Percentiles rank a stretch among this genome's conserved stretches.
Conservation (phyloP, 64 coral and sea anemone genomes). For the Astreopora myriophthalma region DNA sequence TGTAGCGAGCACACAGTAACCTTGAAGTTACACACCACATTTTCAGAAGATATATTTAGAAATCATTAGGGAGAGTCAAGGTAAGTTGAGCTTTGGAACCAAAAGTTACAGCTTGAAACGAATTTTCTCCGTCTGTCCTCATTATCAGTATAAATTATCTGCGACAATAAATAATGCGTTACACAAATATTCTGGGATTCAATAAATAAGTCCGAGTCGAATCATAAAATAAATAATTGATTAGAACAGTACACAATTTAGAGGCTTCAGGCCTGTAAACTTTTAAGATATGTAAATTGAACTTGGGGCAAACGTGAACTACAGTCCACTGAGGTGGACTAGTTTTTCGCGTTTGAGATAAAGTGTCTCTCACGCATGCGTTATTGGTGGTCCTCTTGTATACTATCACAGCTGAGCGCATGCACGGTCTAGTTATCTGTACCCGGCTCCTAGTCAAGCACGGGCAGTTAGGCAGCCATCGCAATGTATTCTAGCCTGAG, state of each 20-base stretch:
- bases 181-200: not conserved
- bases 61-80: no score
- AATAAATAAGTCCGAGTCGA: not conserved
- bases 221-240: not conserved
- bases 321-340: not conserved
- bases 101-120: not conserved
- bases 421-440: no score
- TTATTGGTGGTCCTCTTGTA: no score
- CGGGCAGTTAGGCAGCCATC: not conserved
- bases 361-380: not conserved
- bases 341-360: not conserved
- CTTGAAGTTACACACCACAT: no score
- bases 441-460: not conserved
- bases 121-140: not conserved
- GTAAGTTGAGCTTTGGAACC: not conserved
- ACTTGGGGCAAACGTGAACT: not conserved
- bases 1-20: no score
- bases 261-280: not conserved
- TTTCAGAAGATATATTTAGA: no score
- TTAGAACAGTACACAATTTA: not conserved
- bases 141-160: not conserved
- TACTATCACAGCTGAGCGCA: no score
- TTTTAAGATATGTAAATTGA: not conserved
- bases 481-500: no score
- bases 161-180: conserved; percentile 14